Conservation (phyloP, 2,113 vertebrate genomes). For the Danionella cerebrum region DNA sequence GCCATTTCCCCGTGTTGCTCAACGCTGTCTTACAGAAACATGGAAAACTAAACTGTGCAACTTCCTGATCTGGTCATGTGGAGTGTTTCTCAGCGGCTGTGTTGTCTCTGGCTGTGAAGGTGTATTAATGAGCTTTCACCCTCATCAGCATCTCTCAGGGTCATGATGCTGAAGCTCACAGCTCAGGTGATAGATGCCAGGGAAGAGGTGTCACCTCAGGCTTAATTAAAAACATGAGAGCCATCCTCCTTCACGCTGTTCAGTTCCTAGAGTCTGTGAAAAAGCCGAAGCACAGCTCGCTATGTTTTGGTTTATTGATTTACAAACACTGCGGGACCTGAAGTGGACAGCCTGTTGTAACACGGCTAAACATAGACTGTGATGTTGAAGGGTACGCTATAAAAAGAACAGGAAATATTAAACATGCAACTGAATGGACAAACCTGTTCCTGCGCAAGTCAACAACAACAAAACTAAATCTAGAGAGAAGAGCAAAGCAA, state of each 20-base stretch:
- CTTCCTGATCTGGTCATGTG: not conserved
- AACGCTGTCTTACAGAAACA: no score
- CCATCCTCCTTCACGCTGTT: constrained; percentile 51
- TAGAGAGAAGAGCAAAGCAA: no score
- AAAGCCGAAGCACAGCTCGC: constrained; percentile 4
- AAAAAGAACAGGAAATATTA: no score
- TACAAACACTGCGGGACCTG: not conserved
- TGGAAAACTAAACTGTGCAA: no score
- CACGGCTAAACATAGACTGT: not conserved
- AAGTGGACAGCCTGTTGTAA: not conserved
- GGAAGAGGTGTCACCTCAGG: constrained; percentile 50
- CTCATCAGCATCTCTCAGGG: constrained; percentile 72
- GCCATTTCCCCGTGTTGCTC: no score
- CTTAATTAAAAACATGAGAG: constrained; percentile 59
- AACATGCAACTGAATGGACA: no score
- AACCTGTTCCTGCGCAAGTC: no score
- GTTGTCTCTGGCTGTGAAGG: constrained; percentile 54
- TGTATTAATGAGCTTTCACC: constrained; percentile 63
- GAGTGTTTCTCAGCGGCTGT: constrained; percentile 36
- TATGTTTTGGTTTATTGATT: not conserved
- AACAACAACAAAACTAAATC: no score
- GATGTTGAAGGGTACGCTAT: no score
- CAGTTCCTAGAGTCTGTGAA: constrained; percentile 31
- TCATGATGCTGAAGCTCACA: constrained; percentile 56
- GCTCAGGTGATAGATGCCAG: constrained; percentile 61